Evolutionary conservation across 2,888 invertebrate genomes (phyloP), one percentile per base, ranked within the genome.

Genomic region (Cryptocheilus praepositus): DNA sequence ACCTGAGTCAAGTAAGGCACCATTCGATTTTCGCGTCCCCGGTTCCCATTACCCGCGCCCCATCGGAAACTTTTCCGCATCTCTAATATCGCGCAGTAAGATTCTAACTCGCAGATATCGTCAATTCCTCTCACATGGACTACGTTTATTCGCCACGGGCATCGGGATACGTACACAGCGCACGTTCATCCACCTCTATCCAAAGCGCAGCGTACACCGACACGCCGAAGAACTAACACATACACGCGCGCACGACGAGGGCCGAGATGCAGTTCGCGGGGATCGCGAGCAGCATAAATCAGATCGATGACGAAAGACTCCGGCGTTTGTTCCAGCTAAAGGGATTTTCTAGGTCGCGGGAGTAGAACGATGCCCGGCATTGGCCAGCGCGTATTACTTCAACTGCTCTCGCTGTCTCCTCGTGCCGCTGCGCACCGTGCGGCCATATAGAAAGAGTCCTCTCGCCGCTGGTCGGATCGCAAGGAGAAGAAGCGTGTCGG

Each of bases 281-380:
- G 46, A 74, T 15, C 61, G 58, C 64, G 64, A 64, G 49, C 54
- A 62, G 64, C 70, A 76, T 79, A 78, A 79, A 78, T 78, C 78
- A 76, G 76, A 79, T 79, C 71, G 72, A 78, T 79, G 78, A 79
- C 76, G 78, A 78, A 79, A 79, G 74, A 64, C 63, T 68, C 44
- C 56, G 52, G 52, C 57, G 73, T 43, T 68, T 74, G 76, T 74
- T 74, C 71, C 72, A 74, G 68, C 79, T 76, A 71, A 74, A 76
- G 74, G 74, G 75, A 76, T 79, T 78, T 78, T 79, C 79, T 78
- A 78, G 79, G 79, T 67, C 74, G 76, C 76, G 44, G 62, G 61
- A 71, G 60, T 64, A 63, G 67, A 68, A 57, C 71, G 64, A 36
- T 51, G 36, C 36, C 36, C 16, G 18, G 54, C 4, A 21, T 36